Evolutionary conservation across 1,140 invertebrate species (phyloP), one percentile per base, ranked within the genome.

Genomic region (Aphaenogaster rudis): DNA sequence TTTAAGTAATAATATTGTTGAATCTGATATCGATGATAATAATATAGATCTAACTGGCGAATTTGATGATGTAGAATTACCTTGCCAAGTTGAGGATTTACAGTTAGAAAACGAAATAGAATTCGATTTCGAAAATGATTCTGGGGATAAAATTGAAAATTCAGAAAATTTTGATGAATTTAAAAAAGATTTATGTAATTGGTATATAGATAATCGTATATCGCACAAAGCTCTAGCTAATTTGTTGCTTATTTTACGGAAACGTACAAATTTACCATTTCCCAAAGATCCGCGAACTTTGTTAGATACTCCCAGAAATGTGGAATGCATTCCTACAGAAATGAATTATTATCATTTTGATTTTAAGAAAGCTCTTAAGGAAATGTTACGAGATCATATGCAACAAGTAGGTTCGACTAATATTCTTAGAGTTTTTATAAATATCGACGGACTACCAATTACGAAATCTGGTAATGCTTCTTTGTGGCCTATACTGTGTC

Each of bases 1-100:
- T n/a, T n/a, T n/a, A n/a, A n/a, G n/a, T n/a, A 66, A 66, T 42
- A 66, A 66, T 66, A 42, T 50, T 50, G 48, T 66, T 66, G 36
- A 11, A 42, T 66, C 17, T 66, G 17, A 39, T 66, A 66, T 66
- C 3, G 21, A 9, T 66, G 8, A 66, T 69, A 69, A n/a, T 69
- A 69, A 48, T 69, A 54, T 11, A 52, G 28, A 54, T 74, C 9
- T 0, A 69, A 6, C 17, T n/a, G 42, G 5, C 2, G 9, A 54
- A 74, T 39, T 54, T 0, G 45, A 54, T 54, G 9, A 54, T 54
- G 9, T 74, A 52, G 15, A 9, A 74, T 74, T 6, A 39, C 1
- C 15, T 50, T 39, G 28, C 2, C 3, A 52, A 74, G 17, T 74
- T 54, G 15, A 33, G 15, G 17, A 13, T 54, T 74, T n/a, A 54